Base-by-base conservation (phyloP, 2,888 invertebrate species). In the Andrena flavipes region DNA sequence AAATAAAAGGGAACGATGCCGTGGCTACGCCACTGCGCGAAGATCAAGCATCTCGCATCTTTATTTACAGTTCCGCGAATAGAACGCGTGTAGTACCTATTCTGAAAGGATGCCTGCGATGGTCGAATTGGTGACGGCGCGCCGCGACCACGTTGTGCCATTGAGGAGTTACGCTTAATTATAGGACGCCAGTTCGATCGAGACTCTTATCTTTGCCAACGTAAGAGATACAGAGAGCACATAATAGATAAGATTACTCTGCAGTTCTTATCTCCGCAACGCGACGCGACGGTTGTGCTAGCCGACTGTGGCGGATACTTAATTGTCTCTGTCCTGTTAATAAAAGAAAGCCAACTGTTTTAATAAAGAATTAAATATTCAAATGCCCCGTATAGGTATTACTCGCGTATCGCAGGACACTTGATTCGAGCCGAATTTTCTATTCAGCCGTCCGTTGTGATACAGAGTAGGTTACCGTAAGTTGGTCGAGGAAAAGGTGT, bases 181-280 rank as follows among this genome's bases (percentile, higher is more conserved):
- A 4, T 56, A 4, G 10, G 49, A 23, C n/a, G 54, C 5, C n/a
- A 20, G 29, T 13, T n/a, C 60, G 68, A 54, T 73, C 10, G 54
- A 20, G 67, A 54, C 20, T 59, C 51, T 73, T 73, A 78, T 78
- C 77, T 68, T 1, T 30, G 20, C 33, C 3, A 42, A 54, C 42
- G 77, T 56, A n/a, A 73, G 68, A 20, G 68, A 16, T 33, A 68
- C 30, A 42, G 20, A 54, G 16, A 65, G 67, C 33, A 62, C 69
- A 63, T 16, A 54, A 51, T 30, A 79, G 85, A 85, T 86, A 85
- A 86, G 85, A 86, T 86, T 87, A 83, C 59, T 56, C 33, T 84
- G 82, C 75, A 80, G 56, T 54, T 79, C 75, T 84, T 84, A 85
- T 85, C 77, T 69, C 20, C 20, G n/a, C 4, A n/a, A 63, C 59